Evolutionary conservation across 2,888 invertebrate species (phyloP).

Genomic region (Drosophila quinaria): DNA sequence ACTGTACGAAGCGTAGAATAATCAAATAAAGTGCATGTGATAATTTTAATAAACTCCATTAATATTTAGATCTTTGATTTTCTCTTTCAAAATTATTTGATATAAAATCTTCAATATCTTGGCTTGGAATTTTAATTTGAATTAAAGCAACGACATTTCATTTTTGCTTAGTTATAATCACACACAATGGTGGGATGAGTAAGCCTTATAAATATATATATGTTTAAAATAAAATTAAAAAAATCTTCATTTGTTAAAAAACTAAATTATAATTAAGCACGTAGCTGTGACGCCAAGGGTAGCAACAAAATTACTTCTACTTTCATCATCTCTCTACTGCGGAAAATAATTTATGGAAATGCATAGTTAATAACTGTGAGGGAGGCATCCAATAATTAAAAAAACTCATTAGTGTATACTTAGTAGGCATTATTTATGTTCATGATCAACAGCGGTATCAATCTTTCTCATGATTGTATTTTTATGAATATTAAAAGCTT

Average conservation of each 20-base stretch:
- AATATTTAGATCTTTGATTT: too few relatives aligned
- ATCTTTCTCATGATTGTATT: not conserved
- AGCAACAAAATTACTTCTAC: not conserved
- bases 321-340: not conserved
- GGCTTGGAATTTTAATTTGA: not conserved
- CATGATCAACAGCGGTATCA: not conserved
- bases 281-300: not conserved
- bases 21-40: constrained; percentile 30
- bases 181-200: not conserved
- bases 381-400: not conserved
- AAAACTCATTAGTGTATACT: not conserved
- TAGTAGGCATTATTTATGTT: not conserved
- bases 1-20: constrained; percentile 20
- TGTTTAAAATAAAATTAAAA: not conserved
- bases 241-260: not conserved
- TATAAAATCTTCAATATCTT: too few relatives aligned
- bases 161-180: not conserved
- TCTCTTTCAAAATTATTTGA: too few relatives aligned
- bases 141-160: not conserved
- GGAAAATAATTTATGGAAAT: constrained; percentile 2
- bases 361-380: not conserved
- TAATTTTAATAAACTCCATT: not conserved
- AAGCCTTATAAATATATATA: not conserved
- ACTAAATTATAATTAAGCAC: constrained; percentile 1
- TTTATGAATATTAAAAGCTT: not conserved